Evolutionary conservation across 2,113 vertebrate species (phyloP), one percentile per base, ranked within the genome.

Genomic region (Cygnus atratus): DNA sequence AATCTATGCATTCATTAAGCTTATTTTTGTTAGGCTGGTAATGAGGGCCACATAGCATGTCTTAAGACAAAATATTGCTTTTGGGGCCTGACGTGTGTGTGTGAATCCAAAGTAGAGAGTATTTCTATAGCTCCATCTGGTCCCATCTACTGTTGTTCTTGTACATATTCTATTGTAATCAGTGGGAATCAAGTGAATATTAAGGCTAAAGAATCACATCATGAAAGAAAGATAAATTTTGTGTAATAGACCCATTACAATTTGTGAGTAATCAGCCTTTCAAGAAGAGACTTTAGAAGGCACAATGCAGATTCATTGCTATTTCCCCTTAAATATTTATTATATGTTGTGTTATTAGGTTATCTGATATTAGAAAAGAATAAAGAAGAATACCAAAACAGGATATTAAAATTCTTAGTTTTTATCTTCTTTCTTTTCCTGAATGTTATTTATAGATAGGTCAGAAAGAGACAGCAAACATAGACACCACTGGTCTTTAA

Each of bases 291-390:
- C 62, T 91, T 93, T 43, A 89, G 71, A 87, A 95, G 93, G 66
- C 81, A 91, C 76, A 88, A 88, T 73, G 88, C 44, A 93, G 85
- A 95, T 94, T 90, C 84, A 88, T 91, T 84, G 80, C 58, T 94
- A 84, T 95, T 97, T 95, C 57, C 28, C 77, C 77, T 88, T 93
- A 96, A 95, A 95, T 94, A 95, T 95, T 92, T 96, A 91, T 94
- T 96, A 21, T 93, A 92, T 57, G 44, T 87, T 95, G 48, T 72
- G 66, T 87, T 94, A 96, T 94, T 95, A 92, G 83, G 70, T 96
- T 95, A 94, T 93, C 65, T 84, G 86, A 93, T 92, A 94, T 82
- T 91, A 93, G 85, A 94, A 93, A 94, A 54, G 73, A 79, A 88
- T 92, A 96, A 92, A 91, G 86, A 93, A 90, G 90, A 94, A 95